Evolutionary conservation across 2,888 invertebrate genomes (phyloP).

Genomic region (Villa cingulata): DNA sequence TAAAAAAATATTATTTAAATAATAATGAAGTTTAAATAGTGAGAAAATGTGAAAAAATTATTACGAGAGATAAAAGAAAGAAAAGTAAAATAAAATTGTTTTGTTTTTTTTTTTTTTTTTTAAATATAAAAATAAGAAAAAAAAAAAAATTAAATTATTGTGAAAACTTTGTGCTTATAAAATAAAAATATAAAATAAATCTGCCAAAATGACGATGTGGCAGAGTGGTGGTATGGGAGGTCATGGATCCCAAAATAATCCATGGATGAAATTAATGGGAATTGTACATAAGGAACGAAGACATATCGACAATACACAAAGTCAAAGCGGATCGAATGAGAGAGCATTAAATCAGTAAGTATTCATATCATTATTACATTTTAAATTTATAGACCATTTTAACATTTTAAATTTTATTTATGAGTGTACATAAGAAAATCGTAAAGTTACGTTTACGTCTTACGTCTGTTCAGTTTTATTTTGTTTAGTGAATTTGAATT

Average conservation of each 20-base stretch:
- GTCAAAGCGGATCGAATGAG: constrained; percentile 46
- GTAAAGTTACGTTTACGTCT: no score
- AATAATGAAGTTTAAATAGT: no score
- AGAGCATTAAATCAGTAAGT: constrained; percentile 59
- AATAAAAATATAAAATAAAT: constrained; percentile 15
- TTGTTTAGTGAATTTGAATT: no score
- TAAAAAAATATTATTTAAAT: no score
- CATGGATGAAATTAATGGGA: constrained; percentile 73
- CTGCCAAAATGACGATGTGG: constrained; percentile 55
- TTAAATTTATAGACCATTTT: no score
- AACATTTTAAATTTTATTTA: no score
- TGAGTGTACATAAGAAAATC: no score
- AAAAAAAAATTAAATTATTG: no score
- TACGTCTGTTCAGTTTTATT: no score
- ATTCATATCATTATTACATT: no score
- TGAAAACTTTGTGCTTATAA: no score
- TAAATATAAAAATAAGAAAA: not conserved
- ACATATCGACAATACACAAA: constrained; percentile 47
- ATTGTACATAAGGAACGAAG: constrained; percentile 63
- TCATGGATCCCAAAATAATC: constrained; percentile 65
- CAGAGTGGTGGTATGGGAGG: constrained; percentile 63
- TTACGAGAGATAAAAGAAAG: not conserved
- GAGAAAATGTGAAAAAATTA: no score
- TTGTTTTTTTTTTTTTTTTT: not conserved
- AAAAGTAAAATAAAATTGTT: not conserved